Base-by-base conservation (phyloP, 2,113 vertebrate genomes). In the Muntiacus reevesi region DNA sequence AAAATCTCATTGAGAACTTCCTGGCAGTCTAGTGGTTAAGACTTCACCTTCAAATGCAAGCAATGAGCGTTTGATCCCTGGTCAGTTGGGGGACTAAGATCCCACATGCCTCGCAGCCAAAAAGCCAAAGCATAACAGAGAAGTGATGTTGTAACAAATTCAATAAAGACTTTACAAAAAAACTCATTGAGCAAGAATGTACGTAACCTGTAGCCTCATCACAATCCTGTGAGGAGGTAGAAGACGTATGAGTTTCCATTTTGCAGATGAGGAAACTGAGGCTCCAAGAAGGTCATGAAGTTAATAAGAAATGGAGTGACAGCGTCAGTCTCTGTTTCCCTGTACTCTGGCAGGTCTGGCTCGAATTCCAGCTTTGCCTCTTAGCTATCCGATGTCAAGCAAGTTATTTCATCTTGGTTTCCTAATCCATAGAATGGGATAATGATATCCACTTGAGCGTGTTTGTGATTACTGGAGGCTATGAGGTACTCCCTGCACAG, bases 401-500 rank as follows among this genome's bases (percentile, higher is more conserved):
- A 79, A 83, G 21, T 64, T 33, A 15, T n/a, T 74, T 15, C 19
- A 62, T 36, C 91, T 64, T 45, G 23, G 62, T 64, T 91, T 57
- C 21, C 64, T 92, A 19, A 6, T n/a, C 54, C 10, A 2, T 54
- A 43, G 40, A 54, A 55, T 27, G 28, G 11, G 45, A 36, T 17
- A 4, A 30, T 25, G 52, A 19, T 2, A 52, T 4, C 64, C 14
- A 6, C 36, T 5, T 25, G 57, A 67, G 54, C 40, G 6, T 33
- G 11, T 8, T 36, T 11, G 33, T 45, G 85, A 23, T 52, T 57
- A 9, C 1, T n/a, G 13, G 45, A 89, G 28, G 36, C 25, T 5
- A 14, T 16, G 25, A 36, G n/a, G n/a, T 59, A 25, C 23, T 11
- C 7, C 9, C 1, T 21, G 40, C 30, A 2, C 21, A 1, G 0